Evolutionary conservation across 2,113 vertebrate species (phyloP), one percentile per base, ranked within the genome.

Genomic region (Martes martes): DNA sequence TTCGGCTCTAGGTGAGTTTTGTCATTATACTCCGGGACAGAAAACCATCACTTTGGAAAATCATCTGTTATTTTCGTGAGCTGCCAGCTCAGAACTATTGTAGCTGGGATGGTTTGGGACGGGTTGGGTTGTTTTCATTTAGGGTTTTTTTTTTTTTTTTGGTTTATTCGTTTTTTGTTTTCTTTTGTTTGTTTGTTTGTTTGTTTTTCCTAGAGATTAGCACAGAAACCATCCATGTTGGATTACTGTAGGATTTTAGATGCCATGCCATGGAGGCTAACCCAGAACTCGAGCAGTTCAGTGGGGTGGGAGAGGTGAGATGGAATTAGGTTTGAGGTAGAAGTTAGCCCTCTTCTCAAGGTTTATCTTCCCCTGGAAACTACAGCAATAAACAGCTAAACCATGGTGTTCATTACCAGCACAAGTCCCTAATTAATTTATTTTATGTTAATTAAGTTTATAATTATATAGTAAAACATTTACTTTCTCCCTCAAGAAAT

Each of bases 391-490:
- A 94, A 57, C 78, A 88, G 2, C 65, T 91, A 91, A 95, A 93
- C 28, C 21, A 47, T 74, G 9, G 47, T 98, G 91, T 97, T 90
- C 28, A 31, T 94, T 97, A 91, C 31, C 86, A 74, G 76, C 33
- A 24, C 31, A 95, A 59, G 28, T 98, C 95, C 86, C 97, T 98
- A 96, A 97, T 97, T 97, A 98, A 98, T 98, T 98, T 98, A 96
- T 98, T 98, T 98, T 73, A 95, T 97, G 78, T 92, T 98, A 98
- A 98, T 96, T 97, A 97, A 88, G 83, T 98, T 97, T 96, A 95
- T 98, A 99, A 98, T 98, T 98, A 87, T 55, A 82, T 87, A 78
- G 57, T 97, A 96, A 80, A 98, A 97, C 89, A 80, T 96, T 98
- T 98, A 97, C 94, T 98, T 99, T 98, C 73, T 98, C 61, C 95